Conservation (phyloP, 1,140 invertebrate genomes). For the Copidosoma floridanum region DNA sequence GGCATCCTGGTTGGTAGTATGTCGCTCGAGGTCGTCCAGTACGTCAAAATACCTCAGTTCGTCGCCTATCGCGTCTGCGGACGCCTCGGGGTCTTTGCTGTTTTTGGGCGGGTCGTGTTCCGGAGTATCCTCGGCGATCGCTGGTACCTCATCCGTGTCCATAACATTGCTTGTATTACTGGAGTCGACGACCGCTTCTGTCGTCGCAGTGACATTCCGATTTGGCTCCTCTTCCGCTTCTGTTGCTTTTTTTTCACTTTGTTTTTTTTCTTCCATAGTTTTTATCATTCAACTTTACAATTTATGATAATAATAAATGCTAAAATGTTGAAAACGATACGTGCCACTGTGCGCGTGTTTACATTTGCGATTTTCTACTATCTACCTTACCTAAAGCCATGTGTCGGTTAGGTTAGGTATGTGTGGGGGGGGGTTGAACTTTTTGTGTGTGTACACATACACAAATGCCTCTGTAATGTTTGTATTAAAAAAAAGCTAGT, state of each 20-base stretch:
- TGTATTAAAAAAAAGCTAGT: too few species aligned
- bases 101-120: neutral
- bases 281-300: too few species aligned
- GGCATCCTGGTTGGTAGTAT: constrained; percentile 58
- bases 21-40: constrained; percentile 70
- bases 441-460: too few species aligned
- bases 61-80: constrained; percentile 31
- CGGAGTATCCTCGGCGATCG: neutral
- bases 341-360: too few species aligned
- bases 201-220: neutral
- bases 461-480: too few species aligned
- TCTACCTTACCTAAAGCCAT: too few species aligned
- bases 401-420: constrained; percentile 6
- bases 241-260: neutral
- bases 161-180: neutral
- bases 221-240: constrained; percentile 8
- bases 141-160: neutral
- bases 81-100: neutral
- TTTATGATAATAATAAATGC: too few species aligned
- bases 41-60: constrained; percentile 71
- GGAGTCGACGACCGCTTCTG: too few species aligned
- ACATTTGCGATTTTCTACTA: too few species aligned
- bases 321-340: too few species aligned
- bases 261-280: neutral
- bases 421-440: too few species aligned